Evolutionary conservation across 2,888 invertebrate genomes (phyloP).

Genomic region (Amphipoea lucens): DNA sequence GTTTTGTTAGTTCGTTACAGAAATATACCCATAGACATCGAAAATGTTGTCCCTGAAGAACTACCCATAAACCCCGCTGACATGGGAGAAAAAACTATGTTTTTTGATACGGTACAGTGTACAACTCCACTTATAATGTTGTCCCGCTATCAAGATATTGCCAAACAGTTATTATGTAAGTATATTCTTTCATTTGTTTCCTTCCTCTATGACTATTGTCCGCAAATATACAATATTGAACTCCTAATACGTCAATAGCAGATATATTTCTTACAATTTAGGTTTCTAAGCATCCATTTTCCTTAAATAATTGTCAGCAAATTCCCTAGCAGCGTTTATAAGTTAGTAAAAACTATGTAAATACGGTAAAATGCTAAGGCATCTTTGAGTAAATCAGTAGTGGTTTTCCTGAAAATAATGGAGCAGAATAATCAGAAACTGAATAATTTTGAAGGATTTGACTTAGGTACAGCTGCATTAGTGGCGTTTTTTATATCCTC

Average conservation of each 20-base stretch:
- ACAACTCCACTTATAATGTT: background rate
- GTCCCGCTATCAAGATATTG: slow-evolving; percentile 12
- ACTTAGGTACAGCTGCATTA: background rate
- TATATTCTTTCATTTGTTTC: slow-evolving; percentile 1
- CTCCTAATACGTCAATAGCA: slow-evolving; percentile 11
- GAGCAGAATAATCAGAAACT: no score
- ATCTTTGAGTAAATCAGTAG: background rate
- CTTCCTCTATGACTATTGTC: slow-evolving; percentile 12
- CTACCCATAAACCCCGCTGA: background rate
- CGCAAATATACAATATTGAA: slow-evolving; percentile 7
- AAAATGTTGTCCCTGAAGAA: no score
- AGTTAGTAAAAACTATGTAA: slow-evolving; percentile 26
- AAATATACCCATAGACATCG: no score
- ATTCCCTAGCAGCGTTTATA: slow-evolving; percentile 5
- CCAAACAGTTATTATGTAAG: slow-evolving; percentile 16
- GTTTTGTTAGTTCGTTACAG: no score
- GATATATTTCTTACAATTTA: background rate
- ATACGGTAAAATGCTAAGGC: slow-evolving; percentile 20
- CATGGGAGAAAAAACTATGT: background rate
- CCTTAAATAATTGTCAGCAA: slow-evolving; percentile 25
- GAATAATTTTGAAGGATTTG: no score
- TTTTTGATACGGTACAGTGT: background rate
- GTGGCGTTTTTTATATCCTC: background rate
- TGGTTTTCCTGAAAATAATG: slow-evolving; percentile 2
- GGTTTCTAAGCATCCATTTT: slow-evolving; percentile 22